phyloP scores from a whole-genome alignment of 1,140 invertebrate genomes.

The Drosophila paulistorum region DNA sequence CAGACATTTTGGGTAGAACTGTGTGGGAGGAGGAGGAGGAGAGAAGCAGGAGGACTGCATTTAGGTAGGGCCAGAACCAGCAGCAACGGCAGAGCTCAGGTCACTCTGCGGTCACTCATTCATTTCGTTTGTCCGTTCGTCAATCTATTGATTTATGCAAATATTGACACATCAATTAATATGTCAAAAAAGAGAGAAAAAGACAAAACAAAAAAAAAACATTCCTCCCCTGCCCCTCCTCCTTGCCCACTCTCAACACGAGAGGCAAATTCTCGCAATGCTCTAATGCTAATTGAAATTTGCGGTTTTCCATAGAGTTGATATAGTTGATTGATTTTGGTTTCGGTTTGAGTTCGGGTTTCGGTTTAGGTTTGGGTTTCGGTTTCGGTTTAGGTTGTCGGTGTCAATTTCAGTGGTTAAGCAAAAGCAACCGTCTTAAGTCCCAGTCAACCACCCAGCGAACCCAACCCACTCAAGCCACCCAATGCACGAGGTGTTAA shows the following conservation, averaged over 20 bases:
- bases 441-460: not conserved
- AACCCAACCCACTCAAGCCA: too few relatives aligned
- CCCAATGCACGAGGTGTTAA: not conserved
- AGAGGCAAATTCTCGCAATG: not conserved
- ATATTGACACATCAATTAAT: constrained; percentile 59
- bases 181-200: constrained; percentile 20
- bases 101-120: constrained; percentile 11
- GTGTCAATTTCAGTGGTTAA: constrained; percentile 9
- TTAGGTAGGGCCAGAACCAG: not conserved
- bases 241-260: not conserved
- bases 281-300: constrained; percentile 55
- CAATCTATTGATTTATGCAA: constrained; percentile 51
- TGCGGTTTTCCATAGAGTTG: constrained; percentile 30
- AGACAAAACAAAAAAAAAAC: constrained; percentile 11
- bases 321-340: constrained; percentile 22
- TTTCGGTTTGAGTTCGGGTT: not conserved
- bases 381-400: constrained; percentile 17
- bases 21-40: not conserved
- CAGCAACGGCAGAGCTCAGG: not conserved
- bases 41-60: not conserved
- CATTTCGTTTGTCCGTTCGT: constrained; percentile 1
- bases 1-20: not conserved
- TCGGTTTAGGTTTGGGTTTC: not conserved
- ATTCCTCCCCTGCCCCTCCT: not conserved
- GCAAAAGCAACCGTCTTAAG: not conserved